Base-by-base conservation (phyloP, 2,888 invertebrate genomes). In the Pristionchus exspectatus region DNA sequence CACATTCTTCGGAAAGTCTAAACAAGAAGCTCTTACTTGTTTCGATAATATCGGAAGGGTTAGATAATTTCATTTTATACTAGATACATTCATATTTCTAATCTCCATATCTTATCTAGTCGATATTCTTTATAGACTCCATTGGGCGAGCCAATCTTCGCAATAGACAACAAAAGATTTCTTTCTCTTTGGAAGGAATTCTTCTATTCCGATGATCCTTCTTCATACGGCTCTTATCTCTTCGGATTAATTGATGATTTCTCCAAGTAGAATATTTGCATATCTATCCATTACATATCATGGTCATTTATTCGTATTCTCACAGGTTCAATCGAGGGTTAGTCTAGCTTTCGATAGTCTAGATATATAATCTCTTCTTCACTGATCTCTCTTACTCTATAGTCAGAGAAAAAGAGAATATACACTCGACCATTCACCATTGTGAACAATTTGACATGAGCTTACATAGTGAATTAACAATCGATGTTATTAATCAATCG, bases 11-110 rank as follows among this genome's bases (percentile, higher is more conserved):
- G 81, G 88, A 5, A 77, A 44, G 38, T 44, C 38, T 21, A 77
- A 44, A 24, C 30, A 81, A 30, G 88, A 88, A 81, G 77, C 88
- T 10, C 30, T 88, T 4, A 54, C 30, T 27, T 88, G 59, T n/a
- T 88, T 88, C 63, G 88, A 88, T 63, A 30, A 38, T n/a, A 56
- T 88, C 18, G 88, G 88, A 77, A 56, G 88, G 50, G 88, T 88
- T 9, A 63, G 77, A 54, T 69, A 18, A 44, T 27, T 87, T n/a
- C 44, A 33, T 87, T 5, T 69, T 87, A 33, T 14, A 72, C 72
- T 72, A 33, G 18, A 72, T 72, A 5, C 9, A 69, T 69, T 30
- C 30, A 27, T 72, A 18, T 44, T 44, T 4, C 27, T 12, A 72
- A 9, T 38, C 44, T 24, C n/a, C 44, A 50, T 50, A 50, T 50